Evolutionary conservation across 2,888 invertebrate genomes (phyloP).

Genomic region (Himalopsyche tibetana): DNA sequence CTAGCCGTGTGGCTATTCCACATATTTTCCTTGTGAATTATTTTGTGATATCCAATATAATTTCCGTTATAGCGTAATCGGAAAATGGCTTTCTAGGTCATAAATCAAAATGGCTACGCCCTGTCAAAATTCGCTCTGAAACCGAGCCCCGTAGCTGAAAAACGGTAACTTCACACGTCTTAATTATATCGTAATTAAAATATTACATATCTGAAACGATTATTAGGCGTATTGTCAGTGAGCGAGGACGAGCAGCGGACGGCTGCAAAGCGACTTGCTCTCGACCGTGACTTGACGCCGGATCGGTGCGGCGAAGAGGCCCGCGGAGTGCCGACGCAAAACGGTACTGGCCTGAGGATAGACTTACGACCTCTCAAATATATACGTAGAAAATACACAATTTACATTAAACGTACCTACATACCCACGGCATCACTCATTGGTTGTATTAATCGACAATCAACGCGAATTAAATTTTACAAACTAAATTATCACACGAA

Average conservation of each 20-base stretch:
- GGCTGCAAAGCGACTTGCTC: not conserved
- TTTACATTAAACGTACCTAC: not conserved
- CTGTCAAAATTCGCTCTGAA: not conserved
- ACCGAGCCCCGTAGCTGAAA: not conserved
- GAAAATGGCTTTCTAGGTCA: not conserved
- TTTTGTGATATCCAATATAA: not conserved
- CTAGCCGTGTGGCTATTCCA: no score
- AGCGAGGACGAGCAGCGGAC: not conserved
- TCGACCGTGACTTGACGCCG: conserved; percentile 6
- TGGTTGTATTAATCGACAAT: no score
- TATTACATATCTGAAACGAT: not conserved
- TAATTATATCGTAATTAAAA: conserved; percentile 2
- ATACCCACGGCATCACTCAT: not conserved
- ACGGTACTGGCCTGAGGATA: not conserved
- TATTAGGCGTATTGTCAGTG: not conserved
- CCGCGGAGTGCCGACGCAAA: conserved; percentile 17
- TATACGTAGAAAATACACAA: conserved; percentile 18
- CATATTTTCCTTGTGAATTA: not conserved
- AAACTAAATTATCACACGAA: no score
- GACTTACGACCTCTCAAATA: not conserved
- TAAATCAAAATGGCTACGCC: conserved; percentile 35
- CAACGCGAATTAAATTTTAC: no score
- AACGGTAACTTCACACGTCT: conserved; percentile 5
- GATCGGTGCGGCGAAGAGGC: not conserved
- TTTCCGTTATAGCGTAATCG: not conserved